Conservation (phyloP, 1,140 invertebrate species). For the Helicoverpa zea region DNA sequence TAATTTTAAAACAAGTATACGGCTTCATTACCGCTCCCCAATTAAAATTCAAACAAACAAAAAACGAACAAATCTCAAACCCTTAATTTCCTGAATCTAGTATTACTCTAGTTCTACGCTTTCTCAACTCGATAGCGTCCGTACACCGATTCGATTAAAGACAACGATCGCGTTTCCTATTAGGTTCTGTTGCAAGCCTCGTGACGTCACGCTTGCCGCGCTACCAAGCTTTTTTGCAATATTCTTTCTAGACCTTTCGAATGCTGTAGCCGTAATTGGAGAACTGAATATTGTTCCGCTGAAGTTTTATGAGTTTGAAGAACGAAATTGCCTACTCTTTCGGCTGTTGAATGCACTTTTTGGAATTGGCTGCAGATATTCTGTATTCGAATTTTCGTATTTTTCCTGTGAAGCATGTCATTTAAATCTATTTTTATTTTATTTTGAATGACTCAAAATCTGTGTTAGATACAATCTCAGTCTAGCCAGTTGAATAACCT, state of each 20-base stretch:
- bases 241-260: constrained; percentile 45
- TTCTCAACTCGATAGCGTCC: constrained; percentile 33
- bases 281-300: constrained; percentile 47
- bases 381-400: background rate
- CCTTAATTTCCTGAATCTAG: constrained; percentile 42
- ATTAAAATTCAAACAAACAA: background rate
- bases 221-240: constrained; percentile 46
- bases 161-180: constrained; percentile 77
- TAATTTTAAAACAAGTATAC: no score
- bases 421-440: background rate
- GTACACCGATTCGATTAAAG: constrained; percentile 74
- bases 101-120: constrained; percentile 35
- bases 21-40: background rate
- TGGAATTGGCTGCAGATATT: constrained; percentile 19
- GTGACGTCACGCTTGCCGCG: constrained; percentile 64
- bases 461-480: background rate
- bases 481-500: background rate
- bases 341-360: constrained; percentile 45
- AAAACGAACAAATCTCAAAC: constrained; percentile 22
- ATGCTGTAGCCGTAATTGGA: constrained; percentile 51
- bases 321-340: constrained; percentile 45
- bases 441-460: background rate
- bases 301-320: constrained; percentile 50
- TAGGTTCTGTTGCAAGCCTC: constrained; percentile 68
- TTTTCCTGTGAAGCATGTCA: background rate